Evolutionary conservation across 2,888 invertebrate genomes (phyloP).

Genomic region (Polymixis flavicincta): DNA sequence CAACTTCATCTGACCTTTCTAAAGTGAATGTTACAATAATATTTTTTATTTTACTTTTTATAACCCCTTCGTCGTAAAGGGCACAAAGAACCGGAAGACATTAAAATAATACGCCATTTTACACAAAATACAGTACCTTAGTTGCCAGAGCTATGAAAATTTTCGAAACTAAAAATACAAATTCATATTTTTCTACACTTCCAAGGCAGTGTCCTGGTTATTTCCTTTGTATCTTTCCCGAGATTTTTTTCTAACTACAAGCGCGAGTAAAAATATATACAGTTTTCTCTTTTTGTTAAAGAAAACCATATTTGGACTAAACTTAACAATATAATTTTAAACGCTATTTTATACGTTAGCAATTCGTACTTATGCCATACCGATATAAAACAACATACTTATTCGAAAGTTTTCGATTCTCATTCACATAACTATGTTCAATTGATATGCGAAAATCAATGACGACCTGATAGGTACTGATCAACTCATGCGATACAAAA

Average conservation of each 20-base stretch:
- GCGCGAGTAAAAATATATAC: background rate
- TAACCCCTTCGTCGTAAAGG: constrained; percentile 24
- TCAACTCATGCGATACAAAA: too few species aligned
- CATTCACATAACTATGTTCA: background rate
- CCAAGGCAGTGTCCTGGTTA: constrained; percentile 17
- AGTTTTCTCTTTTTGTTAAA: background rate
- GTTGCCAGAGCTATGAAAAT: constrained; percentile 8
- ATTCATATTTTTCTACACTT: constrained; percentile 42
- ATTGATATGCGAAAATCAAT: background rate
- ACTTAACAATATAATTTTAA: background rate
- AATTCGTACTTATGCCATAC: background rate
- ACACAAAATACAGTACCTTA: constrained; percentile 30
- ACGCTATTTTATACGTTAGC: background rate
- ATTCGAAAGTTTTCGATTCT: background rate
- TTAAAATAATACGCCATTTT: constrained; percentile 46
- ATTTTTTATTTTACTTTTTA: constrained; percentile 35
- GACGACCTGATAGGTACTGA: too few species aligned
- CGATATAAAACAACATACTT: background rate
- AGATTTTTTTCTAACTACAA: constrained; percentile 40
- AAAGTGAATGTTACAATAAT: constrained; percentile 1
- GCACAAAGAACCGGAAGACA: constrained; percentile 41
- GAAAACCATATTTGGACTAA: too few species aligned
- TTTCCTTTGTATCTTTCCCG: constrained; percentile 28
- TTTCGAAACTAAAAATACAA: constrained; percentile 45
- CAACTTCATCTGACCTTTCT: constrained; percentile 12